phyloP scores from a whole-genome alignment of 2,888 invertebrate species.

The Eupithecia subfuscata region DNA sequence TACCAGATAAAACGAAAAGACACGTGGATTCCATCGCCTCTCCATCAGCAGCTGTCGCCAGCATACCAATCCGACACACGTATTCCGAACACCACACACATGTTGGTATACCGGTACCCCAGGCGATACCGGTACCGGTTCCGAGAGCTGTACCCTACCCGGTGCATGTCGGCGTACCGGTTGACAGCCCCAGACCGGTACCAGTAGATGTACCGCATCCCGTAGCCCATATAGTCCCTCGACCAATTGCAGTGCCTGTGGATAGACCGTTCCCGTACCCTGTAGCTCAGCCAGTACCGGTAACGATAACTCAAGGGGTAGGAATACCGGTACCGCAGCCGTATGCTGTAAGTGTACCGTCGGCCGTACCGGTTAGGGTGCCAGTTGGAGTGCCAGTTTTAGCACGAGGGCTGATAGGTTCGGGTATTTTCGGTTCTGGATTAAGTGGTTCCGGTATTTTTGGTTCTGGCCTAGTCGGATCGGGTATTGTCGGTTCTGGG shows the following conservation, averaged over 20 bases:
- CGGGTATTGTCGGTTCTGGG: conserved; percentile 16
- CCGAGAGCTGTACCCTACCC: conserved; percentile 77
- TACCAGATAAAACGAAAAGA: conserved; percentile 24
- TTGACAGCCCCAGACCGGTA: conserved; percentile 76
- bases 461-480: not conserved
- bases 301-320: conserved; percentile 79
- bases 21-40: conserved; percentile 21
- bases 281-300: conserved; percentile 81
- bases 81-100: conserved; percentile 76
- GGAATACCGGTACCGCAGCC: conserved; percentile 83
- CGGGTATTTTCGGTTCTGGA: conserved; percentile 23
- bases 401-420: conserved; percentile 29
- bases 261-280: conserved; percentile 83
- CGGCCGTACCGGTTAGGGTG: conserved; percentile 69
- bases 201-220: conserved; percentile 78
- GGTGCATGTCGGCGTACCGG: conserved; percentile 79
- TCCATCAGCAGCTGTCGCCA: conserved; percentile 15
- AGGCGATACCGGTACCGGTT: conserved; percentile 70
- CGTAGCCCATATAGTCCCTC: conserved; percentile 74
- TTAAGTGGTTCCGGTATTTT: not conserved
- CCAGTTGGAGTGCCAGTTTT: conserved; percentile 59
- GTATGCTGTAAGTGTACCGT: conserved; percentile 73
- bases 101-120: conserved; percentile 81
- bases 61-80: conserved; percentile 68
- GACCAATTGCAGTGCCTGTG: conserved; percentile 76